These are phyloP conservation scores for Gymnothorax reevesii DNA, from an alignment of 2,797 vertebrate species.

Conservation along the genomic window DNA sequence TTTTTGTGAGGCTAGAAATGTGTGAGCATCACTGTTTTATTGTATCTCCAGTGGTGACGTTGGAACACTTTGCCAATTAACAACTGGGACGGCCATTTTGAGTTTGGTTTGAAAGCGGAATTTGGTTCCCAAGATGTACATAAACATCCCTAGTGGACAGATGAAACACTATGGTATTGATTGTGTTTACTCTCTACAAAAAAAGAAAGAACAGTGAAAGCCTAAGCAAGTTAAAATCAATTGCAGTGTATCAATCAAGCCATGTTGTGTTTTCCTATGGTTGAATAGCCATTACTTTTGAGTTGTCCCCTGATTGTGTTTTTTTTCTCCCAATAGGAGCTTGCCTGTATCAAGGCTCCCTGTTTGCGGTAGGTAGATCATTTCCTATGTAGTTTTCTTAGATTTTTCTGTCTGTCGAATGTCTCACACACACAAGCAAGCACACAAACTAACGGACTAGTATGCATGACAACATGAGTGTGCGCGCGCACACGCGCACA, in stretches of 20 bases:
- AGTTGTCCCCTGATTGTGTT: slow-evolving; percentile 11
- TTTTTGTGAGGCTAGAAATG: background rate
- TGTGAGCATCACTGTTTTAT: background rate
- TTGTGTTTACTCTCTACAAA: background rate
- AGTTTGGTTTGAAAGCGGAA: background rate
- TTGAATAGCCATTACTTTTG: background rate
- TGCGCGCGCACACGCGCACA: background rate
- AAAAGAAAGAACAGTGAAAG: background rate
- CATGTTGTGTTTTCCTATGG: background rate
- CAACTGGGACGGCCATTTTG: background rate
- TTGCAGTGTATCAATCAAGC: background rate
- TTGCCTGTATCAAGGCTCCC: slow-evolving; percentile 66
- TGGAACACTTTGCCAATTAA: background rate
- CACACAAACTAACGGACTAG: background rate
- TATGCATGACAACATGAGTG: too few species aligned
- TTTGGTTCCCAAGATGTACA: background rate
- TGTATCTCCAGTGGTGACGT: background rate
- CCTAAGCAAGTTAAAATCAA: slow-evolving; percentile 9
- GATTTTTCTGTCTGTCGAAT: background rate
- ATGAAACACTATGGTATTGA: background rate
- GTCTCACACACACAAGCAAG: background rate
- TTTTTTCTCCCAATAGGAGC: slow-evolving; percentile 56
- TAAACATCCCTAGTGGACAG: background rate
- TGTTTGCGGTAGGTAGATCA: slow-evolving; percentile 65
- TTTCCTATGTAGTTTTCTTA: background rate